Percentiles rank a stretch among this genome's conserved stretches.
Conservation (phyloP, 2,797 vertebrate genomes). For the Tarsius wallacei region DNA sequence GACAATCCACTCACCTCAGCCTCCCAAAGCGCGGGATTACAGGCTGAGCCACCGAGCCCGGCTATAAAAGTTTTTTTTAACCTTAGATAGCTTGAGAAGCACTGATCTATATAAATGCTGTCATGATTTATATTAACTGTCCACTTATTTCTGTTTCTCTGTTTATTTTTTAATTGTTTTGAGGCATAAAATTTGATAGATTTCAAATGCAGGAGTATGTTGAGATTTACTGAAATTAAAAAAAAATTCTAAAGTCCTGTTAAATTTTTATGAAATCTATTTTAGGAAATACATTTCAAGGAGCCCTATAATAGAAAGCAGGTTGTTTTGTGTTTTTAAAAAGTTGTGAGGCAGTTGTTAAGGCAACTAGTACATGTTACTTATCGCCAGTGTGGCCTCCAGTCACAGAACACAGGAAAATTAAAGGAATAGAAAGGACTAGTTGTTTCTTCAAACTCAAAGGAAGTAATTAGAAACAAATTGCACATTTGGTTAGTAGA, state of each 20-base stretch:
- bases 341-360: conserved; percentile 63
- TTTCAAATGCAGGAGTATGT: neutral
- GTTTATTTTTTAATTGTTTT: neutral
- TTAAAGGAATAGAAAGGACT: conserved; percentile 31
- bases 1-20: too few relatives aligned
- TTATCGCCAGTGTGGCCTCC: conserved; percentile 18
- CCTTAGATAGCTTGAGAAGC: conserved; percentile 17
- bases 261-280: conserved; percentile 1
- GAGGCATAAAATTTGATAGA: conserved; percentile 1
- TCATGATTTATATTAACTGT: conserved; percentile 4
- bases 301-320: conserved; percentile 22
- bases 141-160: conserved; percentile 47
- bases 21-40: too few relatives aligned
- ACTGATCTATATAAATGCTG: conserved; percentile 9
- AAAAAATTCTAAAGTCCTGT: conserved; percentile 26
- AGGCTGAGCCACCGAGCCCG: too few relatives aligned
- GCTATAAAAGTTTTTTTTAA: too few relatives aligned
- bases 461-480: conserved; percentile 54
- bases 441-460: conserved; percentile 32
- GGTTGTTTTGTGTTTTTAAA: conserved; percentile 21
- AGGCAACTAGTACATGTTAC: conserved; percentile 9
- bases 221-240: neutral
- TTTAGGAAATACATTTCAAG: conserved; percentile 52
- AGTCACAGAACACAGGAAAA: conserved; percentile 44
- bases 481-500: conserved; percentile 10